Conservation (phyloP, 2,888 invertebrate species). For the Euproctis similis region DNA sequence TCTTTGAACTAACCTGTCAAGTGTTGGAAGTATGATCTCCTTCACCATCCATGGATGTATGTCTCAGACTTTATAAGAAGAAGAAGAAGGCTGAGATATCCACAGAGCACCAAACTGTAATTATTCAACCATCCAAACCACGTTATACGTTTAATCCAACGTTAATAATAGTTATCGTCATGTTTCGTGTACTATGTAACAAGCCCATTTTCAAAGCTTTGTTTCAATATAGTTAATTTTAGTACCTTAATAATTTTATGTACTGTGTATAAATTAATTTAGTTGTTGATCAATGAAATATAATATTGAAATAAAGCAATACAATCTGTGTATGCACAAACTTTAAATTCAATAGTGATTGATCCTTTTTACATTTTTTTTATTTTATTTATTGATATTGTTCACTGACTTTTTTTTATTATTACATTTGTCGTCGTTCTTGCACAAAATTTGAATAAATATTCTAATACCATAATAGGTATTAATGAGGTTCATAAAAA, state of each 20-base stretch:
- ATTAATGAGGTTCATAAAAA: conserved; percentile 46
- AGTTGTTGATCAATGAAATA: conserved; percentile 23
- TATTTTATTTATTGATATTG: conserved; percentile 32
- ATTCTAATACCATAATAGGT: conserved; percentile 46
- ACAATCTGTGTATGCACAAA: conserved; percentile 50
- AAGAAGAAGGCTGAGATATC: too few species aligned
- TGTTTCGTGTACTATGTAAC: too few species aligned
- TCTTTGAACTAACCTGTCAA: conserved; percentile 26
- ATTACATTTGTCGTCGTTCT: conserved; percentile 35
- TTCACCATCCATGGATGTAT: conserved; percentile 19
- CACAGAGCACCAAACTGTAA: too few species aligned
- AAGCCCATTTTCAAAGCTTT: too few species aligned
- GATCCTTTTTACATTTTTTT: too few species aligned
- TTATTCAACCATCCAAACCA: too few species aligned
- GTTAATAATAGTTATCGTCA: too few species aligned
- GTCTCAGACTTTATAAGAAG: too few species aligned
- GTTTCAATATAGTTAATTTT: conserved; percentile 27
- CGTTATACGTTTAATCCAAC: too few species aligned
- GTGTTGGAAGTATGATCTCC: conserved; percentile 8
- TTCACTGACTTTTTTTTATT: conserved; percentile 35
- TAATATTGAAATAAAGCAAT: conserved; percentile 42
- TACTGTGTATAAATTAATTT: conserved; percentile 23
- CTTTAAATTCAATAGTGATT: conserved; percentile 28
- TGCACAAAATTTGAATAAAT: conserved; percentile 16
- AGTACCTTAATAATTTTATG: conserved; percentile 12